Evolutionary conservation across 2,888 invertebrate species (phyloP), one percentile per base, ranked within the genome.

Genomic region (Dioctria rufipes): DNA sequence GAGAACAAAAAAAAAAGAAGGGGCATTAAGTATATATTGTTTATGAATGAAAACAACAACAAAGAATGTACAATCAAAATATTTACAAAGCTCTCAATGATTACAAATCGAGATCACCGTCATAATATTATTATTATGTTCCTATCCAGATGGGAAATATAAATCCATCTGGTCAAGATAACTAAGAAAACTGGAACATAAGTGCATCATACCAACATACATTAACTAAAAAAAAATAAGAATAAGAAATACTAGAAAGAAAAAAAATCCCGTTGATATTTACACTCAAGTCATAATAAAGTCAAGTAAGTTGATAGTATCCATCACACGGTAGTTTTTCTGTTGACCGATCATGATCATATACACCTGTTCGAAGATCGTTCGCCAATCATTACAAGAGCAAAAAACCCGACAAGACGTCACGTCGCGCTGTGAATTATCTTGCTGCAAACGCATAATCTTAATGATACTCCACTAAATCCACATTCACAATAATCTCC

Each of bases 11-110:
- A 25, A 25, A 25, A 25, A 25, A 25, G 37, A 51, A 39, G 51
- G 51, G 69, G 69, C 51, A 25, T 25, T 25, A 2, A 25, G 37
- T 67, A 67, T 46, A 46, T 9, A 46, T 66, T 43, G 40, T 66
- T 66, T 67, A 67, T 69, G 69, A 9, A 49, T 51, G 39, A 37
- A 69, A 46, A 39, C 49, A 69, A 25, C 49, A 39, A 5, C 69
- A 25, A 51, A 43, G 3, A 69, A 25, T 25, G 25, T 25, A 25
- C 25, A 25, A 25, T 25, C 51, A 9, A 25, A 43, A 13, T 37
- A 43, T 8, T 54, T 54, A 54, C 11, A n/a, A n/a, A 4, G 4
- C n/a, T 67, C 11, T 66, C 5, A 13, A 49, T 46, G n/a, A 25
- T 46, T 46, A 25, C 46, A 54, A 54, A 71, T 39, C 11, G 39